Percentiles rank a stretch among this genome's conserved stretches.
These are phyloP conservation scores for Eristalis pertinax DNA, from an alignment of 2,888 invertebrate species.

Conservation along the genomic window DNA sequence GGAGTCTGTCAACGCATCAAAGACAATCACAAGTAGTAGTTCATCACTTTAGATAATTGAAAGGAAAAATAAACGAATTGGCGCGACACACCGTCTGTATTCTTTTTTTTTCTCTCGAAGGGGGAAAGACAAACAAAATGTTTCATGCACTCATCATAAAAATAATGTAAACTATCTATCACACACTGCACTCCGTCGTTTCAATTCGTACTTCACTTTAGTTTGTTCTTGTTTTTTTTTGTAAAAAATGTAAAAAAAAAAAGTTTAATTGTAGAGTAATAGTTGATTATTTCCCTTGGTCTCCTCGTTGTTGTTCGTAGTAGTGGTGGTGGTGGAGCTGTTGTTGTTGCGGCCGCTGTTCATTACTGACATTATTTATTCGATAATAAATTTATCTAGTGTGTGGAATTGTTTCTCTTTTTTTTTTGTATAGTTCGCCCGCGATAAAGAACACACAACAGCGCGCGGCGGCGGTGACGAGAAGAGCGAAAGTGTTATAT, in stretches of 20 bases:
- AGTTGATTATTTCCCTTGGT: conserved; percentile 65
- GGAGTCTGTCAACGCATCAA: neutral
- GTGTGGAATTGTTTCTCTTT: conserved; percentile 39
- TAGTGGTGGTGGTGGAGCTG: conserved; percentile 21
- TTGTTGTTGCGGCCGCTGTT: conserved; percentile 44
- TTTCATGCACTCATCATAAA: conserved; percentile 59
- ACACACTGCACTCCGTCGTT: conserved; percentile 29
- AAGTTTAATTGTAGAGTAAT: conserved; percentile 53
- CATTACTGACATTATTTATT: conserved; percentile 69
- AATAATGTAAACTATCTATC: conserved; percentile 30
- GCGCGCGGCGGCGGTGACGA: neutral
- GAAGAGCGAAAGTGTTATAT: conserved; percentile 19
- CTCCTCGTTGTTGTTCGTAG: conserved; percentile 38
- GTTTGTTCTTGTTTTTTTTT: conserved; percentile 14
- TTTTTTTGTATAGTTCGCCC: conserved; percentile 22
- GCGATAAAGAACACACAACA: conserved; percentile 32
- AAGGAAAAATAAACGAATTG: conserved; percentile 25
- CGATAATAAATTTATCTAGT: conserved; percentile 59
- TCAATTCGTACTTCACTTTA: conserved; percentile 21
- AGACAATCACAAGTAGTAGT: conserved; percentile 13
- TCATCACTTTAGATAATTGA: neutral
- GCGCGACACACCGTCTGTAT: conserved; percentile 57
- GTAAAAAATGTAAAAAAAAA: neutral
- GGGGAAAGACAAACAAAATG: conserved; percentile 2
- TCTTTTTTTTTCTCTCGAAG: neutral